phyloP scores from a whole-genome alignment of 2,888 invertebrate genomes.

The Heliconius ismenius region DNA sequence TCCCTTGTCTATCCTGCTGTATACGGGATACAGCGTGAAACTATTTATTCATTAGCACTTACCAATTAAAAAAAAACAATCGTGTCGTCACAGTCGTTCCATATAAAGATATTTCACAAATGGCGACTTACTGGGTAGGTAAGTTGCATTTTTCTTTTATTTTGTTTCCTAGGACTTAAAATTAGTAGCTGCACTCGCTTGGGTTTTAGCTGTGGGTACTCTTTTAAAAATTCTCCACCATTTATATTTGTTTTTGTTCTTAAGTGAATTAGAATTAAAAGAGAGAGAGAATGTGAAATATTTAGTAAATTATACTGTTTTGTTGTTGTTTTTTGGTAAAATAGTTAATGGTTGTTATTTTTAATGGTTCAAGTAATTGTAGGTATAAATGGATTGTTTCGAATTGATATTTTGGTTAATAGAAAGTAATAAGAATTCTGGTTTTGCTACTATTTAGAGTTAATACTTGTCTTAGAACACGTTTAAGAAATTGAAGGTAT shows the following conservation, averaged over 20 bases:
- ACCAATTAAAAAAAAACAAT: neutral
- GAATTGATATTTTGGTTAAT: too few species aligned
- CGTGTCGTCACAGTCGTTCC: slow-evolving; percentile 20
- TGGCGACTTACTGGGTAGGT: slow-evolving; percentile 48
- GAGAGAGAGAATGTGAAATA: neutral
- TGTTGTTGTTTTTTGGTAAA: neutral
- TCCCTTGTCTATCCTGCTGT: too few species aligned
- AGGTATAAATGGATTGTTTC: too few species aligned
- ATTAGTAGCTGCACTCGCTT: slow-evolving; percentile 42
- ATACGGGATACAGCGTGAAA: neutral
- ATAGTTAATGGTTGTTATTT: neutral
- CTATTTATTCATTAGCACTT: neutral
- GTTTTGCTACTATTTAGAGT: too few species aligned
- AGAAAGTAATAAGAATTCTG: too few species aligned
- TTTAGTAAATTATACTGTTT: slow-evolving; percentile 1
- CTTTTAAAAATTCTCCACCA: slow-evolving; percentile 39
- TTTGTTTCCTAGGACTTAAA: slow-evolving; percentile 48
- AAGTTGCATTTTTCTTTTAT: slow-evolving; percentile 43
- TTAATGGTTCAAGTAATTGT: too few species aligned
- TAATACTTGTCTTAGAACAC: too few species aligned
- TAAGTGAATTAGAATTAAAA: slow-evolving; percentile 27
- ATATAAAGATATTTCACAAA: slow-evolving; percentile 52
- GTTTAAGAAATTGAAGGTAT: too few species aligned
- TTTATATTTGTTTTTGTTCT: slow-evolving; percentile 31
- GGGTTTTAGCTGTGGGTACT: slow-evolving; percentile 41